Base-by-base conservation (phyloP, 1,140 invertebrate species). In the Drosophila kikkawai region DNA sequence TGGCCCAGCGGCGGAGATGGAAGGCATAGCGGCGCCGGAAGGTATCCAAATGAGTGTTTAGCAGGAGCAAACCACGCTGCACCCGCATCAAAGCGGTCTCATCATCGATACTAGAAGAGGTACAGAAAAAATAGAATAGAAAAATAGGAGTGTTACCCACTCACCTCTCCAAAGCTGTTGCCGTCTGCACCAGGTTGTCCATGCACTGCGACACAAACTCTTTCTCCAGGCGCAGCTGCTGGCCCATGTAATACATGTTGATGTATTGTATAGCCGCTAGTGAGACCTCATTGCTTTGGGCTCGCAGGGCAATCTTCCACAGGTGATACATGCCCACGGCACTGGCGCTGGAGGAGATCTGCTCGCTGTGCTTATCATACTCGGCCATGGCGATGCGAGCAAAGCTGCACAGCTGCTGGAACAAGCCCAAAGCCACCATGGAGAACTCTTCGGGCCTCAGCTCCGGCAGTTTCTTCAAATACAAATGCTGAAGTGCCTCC, bases 151-250 rank as follows among this genome's bases (percentile, higher is more conserved):
- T 4, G 2, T 15, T 12, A 29, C 26, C 1, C 19, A 65, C 69
- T 79, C 42, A 92, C 92, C 81, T 85, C 70, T 95, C 94, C 0
- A 98, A 93, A 65, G 96, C 95, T 66, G 95, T 95, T 0, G 96
- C 96, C 6, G 97, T 97, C 8, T 96, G 96, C 8, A 96, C 95
- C 7, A 99, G 93, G 93, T 98, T 97, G 37, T 96, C 96, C 97
- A 99, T 99, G 86, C 98, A 98, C 73, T 97, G 96, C 1, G 96
- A 95, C 1, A 99, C 96, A 93, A 99, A 99, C 88, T 98, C 97
- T 66, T 97, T 96, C 92, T 99, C 98, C 75, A 97, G 96, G 61
- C 97, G 97, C 29, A 98, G 91, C 92, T 97, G 96, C 75, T 97
- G 96, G 29, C 97, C 97, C 94, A 98, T 98, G 93, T 98, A 99